Evolutionary conservation across 2,797 vertebrate genomes (phyloP).

Genomic region (Macroramphosus scolopax): DNA sequence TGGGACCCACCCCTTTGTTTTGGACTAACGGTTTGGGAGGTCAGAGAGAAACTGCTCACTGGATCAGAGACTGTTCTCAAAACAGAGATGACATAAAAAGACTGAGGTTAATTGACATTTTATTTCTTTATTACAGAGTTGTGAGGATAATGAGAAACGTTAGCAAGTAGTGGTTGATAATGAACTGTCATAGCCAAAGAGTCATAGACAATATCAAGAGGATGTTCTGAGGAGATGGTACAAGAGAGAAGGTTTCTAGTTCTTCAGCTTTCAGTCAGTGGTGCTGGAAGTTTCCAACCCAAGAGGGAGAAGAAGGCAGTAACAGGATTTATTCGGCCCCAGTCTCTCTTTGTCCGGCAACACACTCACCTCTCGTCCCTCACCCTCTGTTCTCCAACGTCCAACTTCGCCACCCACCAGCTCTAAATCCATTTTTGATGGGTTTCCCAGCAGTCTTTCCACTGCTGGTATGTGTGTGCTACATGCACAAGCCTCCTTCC

Average conservation of each 20-base stretch:
- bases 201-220: too few species aligned
- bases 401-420: slow-evolving; percentile 54
- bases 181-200: slow-evolving; percentile 1
- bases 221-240: slow-evolving; percentile 8
- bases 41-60: slow-evolving; percentile 11
- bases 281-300: slow-evolving; percentile 62
- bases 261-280: slow-evolving; percentile 26
- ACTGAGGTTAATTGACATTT: slow-evolving; percentile 3
- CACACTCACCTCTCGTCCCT: slow-evolving; percentile 53
- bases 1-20: slow-evolving; percentile 32
- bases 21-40: slow-evolving; percentile 14
- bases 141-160: slow-evolving; percentile 2
- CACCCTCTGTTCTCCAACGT: slow-evolving; percentile 47
- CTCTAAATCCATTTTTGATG: slow-evolving; percentile 80
- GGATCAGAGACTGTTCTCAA: slow-evolving; percentile 8
- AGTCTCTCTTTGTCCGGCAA: slow-evolving; percentile 53
- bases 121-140: slow-evolving; percentile 10
- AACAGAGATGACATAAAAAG: slow-evolving; percentile 8
- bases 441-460: slow-evolving; percentile 65
- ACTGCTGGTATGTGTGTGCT: slow-evolving; percentile 29
- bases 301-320: slow-evolving; percentile 48
- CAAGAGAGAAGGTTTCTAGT: slow-evolving; percentile 28
- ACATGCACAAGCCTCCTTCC: slow-evolving; percentile 1
- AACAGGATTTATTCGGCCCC: slow-evolving; percentile 66
- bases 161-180: slow-evolving; percentile 5